A percentile compares a stretch with the other conserved stretches of the same genome.
These are phyloP conservation scores for Mormyrops attenuatus DNA, from an alignment of 2,797 vertebrate species.

Conservation along the genomic window DNA sequence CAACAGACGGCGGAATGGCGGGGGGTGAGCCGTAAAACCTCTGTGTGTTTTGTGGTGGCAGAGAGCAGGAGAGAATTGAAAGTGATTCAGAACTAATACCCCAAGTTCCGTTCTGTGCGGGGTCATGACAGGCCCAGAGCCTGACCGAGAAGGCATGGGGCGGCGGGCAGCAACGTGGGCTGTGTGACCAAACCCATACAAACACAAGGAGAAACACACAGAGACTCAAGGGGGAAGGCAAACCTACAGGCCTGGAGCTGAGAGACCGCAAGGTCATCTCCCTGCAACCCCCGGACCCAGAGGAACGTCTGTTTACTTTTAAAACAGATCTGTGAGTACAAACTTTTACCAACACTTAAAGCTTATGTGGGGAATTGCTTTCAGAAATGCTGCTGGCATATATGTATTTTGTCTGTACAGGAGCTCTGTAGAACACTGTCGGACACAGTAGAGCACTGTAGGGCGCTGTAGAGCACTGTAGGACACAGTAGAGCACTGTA, in stretches of 20 bases:
- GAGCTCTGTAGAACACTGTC: not conserved
- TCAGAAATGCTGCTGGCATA: not conserved
- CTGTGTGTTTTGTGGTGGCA: not conserved
- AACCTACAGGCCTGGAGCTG: not conserved
- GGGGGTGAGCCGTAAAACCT: not conserved
- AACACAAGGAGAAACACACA: not conserved
- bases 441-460: no score
- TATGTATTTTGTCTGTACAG: not conserved
- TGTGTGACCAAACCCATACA: not conserved
- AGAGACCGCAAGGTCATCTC: not conserved
- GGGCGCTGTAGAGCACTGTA: no score
- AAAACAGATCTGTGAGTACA: not conserved
- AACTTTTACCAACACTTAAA: not conserved
- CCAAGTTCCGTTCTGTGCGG: not conserved
- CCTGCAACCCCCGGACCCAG: not conserved
- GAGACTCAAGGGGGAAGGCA: not conserved
- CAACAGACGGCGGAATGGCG: not conserved
- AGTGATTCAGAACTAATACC: not conserved
- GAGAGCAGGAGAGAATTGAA: not conserved
- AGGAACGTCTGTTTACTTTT: not conserved
- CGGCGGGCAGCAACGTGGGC: not conserved
- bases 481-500: no score
- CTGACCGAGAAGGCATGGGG: not conserved
- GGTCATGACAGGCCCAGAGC: not conserved
- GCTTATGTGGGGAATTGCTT: not conserved